Evolutionary conservation across 1,140 invertebrate genomes (phyloP), one percentile per base, ranked within the genome.

Genomic region (Drosophila tani): DNA sequence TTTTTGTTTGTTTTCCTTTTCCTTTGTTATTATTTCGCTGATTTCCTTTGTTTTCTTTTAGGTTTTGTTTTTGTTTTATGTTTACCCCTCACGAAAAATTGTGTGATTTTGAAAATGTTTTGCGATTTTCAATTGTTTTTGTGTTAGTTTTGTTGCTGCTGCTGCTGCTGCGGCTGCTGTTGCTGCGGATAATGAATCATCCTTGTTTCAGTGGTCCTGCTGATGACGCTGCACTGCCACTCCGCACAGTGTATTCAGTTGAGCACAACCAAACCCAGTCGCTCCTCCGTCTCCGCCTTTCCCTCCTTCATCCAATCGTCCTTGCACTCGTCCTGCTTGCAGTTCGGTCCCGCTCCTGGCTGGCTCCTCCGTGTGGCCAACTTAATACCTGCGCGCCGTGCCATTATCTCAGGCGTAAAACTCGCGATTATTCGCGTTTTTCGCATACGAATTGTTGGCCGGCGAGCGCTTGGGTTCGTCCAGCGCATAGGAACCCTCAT

Each of bases 401-500:
- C 83, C 81, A 90, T 94, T 93, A 93, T 95, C 95, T 98, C 96
- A 99, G 95, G 98, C 98, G 93, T 98, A 99, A 94, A 98, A 98
- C 92, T 99, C 98, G 86, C 97, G 96, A 93, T 98, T 98, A 92
- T 97, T 97, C 92, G 96, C 96, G 71, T 96, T 96, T 93, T 97
- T 97, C 79, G 96, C 96, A 94, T 98, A 98, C 68, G 97, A 96
- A 86, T 98, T 98, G 67, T 96, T 96, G 51, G 97, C 97, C 46
- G 97, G 97, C 77, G 97, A 98, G 93, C 98, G 95, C 93, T 98
- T 98, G 17, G 98, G 98, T 94, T 99, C 99, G 91, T 99, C 99
- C 68, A 99, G 94, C 7, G 98, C 97, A 93, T 99, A 99, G 73
- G 98, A 99, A 15, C 99, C 99, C 93, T 99, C 99, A 93, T 99